phyloP scores from a whole-genome alignment of 2,797 vertebrate genomes.

The Tenualosa ilisha region DNA sequence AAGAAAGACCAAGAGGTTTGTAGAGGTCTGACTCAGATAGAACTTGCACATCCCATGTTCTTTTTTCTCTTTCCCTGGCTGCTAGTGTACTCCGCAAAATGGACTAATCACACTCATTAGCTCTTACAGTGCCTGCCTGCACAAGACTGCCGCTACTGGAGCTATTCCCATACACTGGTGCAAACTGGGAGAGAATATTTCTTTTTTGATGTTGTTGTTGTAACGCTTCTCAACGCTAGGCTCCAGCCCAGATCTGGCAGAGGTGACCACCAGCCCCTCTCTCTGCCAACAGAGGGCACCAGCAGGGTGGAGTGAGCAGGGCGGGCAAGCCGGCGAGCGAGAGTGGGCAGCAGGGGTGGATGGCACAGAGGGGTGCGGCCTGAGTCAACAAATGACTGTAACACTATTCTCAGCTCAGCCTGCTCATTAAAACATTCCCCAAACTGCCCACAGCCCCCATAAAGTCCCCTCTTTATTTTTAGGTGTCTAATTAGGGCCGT shows the following conservation, averaged over 20 bases:
- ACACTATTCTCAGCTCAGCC: conserved; percentile 66
- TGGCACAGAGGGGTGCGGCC: conserved; percentile 53
- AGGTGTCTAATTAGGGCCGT: conserved; percentile 72
- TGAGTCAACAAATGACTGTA: conserved; percentile 69
- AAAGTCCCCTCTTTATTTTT: conserved; percentile 71
- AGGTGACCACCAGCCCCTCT: neutral
- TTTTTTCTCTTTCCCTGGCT: neutral
- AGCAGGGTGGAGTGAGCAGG: neutral
- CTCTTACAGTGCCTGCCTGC: neutral
- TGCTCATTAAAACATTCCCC: conserved; percentile 77
- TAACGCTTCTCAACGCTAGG: neutral
- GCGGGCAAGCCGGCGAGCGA: neutral
- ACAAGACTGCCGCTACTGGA: neutral
- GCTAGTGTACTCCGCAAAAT: neutral
- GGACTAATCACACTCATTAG: conserved; percentile 17
- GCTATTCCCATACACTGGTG: neutral
- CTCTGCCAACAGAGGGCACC: conserved; percentile 2
- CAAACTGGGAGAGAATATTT: neutral
- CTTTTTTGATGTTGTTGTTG: neutral
- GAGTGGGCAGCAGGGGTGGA: conserved; percentile 1
- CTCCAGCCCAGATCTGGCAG: neutral
- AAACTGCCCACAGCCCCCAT: conserved; percentile 64
- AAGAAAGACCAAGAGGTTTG: neutral
- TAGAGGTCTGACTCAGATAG: neutral
- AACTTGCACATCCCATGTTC: neutral